phyloP scores from a whole-genome alignment of 2,797 vertebrate genomes.

The Vipera latastei region DNA sequence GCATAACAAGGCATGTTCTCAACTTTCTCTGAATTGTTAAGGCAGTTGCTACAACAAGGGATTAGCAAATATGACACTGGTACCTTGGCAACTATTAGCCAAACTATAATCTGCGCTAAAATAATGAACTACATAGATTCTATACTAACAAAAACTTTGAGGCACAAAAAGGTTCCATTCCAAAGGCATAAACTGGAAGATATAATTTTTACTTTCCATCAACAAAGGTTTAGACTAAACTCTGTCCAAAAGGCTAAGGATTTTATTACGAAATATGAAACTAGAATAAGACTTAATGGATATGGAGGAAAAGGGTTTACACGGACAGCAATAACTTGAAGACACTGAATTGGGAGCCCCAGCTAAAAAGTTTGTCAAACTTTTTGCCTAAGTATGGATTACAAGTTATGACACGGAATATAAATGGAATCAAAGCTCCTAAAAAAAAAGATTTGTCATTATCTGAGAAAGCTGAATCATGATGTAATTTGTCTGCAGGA shows the following conservation, averaged over 20 bases:
- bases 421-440: neutral
- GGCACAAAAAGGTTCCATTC: neutral
- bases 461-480: neutral
- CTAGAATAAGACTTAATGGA: neutral
- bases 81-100: slow-evolving; percentile 44
- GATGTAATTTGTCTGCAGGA: neutral
- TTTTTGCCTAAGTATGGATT: neutral
- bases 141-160: neutral
- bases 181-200: neutral
- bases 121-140: neutral
- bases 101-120: neutral
- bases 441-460: neutral
- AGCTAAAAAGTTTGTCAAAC: neutral
- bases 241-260: neutral
- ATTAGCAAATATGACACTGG: slow-evolving; percentile 20
- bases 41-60: slow-evolving; percentile 17
- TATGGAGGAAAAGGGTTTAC: neutral
- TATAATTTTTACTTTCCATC: neutral
- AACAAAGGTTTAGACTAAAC: neutral
- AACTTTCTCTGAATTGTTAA: neutral
- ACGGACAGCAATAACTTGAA: neutral
- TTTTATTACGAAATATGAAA: neutral
- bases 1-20: too few relatives aligned
- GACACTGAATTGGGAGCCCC: neutral
- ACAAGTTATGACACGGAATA: neutral